A percentile compares a stretch with the other conserved stretches of the same genome.
phyloP scores from a whole-genome alignment of 2,113 vertebrate genomes.

The Felis chaus region DNA sequence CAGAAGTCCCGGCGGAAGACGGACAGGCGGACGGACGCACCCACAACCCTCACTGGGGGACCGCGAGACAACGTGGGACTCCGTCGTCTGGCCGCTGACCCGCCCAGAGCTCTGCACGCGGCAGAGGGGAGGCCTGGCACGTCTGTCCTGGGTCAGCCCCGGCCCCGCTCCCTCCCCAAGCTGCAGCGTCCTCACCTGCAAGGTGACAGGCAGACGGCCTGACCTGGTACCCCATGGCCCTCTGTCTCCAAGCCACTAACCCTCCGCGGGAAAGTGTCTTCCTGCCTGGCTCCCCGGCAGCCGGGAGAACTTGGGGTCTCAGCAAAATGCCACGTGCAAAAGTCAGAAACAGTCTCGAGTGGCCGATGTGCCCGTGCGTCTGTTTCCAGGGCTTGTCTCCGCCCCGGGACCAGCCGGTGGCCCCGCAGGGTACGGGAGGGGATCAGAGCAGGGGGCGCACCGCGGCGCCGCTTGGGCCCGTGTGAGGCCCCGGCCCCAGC shows the following conservation, averaged over 20 bases:
- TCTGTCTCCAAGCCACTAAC: not conserved
- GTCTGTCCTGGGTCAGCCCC: not conserved
- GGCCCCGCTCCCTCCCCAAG: not conserved
- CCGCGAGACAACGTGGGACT: accelerated
- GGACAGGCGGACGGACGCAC: not conserved
- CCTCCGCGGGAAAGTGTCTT: not conserved
- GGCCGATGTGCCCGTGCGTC: not conserved
- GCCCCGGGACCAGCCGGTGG: not conserved
- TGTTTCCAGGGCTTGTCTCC: not conserved
- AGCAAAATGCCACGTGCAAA: not conserved
- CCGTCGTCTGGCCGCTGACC: accelerated
- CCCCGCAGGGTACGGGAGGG: not conserved
- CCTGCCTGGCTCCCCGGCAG: too few species aligned
- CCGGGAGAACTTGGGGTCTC: not conserved
- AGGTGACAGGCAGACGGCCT: not conserved
- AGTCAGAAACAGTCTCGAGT: not conserved
- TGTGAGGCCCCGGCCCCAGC: not conserved
- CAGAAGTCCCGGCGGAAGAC: not conserved
- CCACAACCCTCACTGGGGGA: not conserved
- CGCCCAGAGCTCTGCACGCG: not conserved
- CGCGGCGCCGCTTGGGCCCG: not conserved
- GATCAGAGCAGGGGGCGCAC: not conserved
- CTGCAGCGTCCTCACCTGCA: not conserved
- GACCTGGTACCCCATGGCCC: not conserved
- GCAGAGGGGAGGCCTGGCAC: not conserved